phyloP scores from a whole-genome alignment of 2,797 vertebrate genomes.

The Astyanax mexicanus region DNA sequence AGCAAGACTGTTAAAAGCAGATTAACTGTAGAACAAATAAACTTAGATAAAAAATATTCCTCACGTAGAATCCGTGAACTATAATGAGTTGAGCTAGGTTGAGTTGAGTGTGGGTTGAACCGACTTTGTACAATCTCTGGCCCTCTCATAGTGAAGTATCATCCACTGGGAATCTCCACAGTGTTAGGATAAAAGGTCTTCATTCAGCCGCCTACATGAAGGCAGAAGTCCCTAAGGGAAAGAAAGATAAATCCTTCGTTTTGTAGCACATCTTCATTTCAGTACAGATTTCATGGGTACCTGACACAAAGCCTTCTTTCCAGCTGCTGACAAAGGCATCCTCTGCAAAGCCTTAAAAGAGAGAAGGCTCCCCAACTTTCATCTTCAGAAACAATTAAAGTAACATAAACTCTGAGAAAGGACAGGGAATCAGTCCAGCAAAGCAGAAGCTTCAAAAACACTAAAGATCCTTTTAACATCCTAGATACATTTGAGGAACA shows the following conservation, averaged over 20 bases:
- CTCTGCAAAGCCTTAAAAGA: not conserved
- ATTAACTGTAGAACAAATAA: no score
- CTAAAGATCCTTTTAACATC: not conserved
- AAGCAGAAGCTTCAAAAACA: not conserved
- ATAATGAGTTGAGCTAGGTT: no score
- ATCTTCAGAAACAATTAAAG: not conserved
- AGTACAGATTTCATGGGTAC: not conserved
- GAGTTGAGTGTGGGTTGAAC: not conserved
- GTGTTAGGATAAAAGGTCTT: not conserved
- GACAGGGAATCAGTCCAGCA: not conserved
- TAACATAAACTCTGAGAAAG: not conserved
- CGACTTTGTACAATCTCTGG: not conserved
- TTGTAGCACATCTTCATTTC: not conserved
- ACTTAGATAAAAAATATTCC: no score
- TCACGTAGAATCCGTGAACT: no score
- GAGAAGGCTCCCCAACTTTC: not conserved
- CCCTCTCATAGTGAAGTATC: not conserved
- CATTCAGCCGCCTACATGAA: not conserved
- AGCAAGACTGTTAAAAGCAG: no score
- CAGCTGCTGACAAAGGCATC: constrained; percentile 1
- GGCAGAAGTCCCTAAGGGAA: not conserved
- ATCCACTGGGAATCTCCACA: not conserved
- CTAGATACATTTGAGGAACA: not conserved
- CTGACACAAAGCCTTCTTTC: constrained; percentile 2
- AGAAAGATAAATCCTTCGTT: not conserved